Evolutionary conservation across 2,888 invertebrate species (phyloP), one percentile per base, ranked within the genome.

Genomic region (Agrotis clavis): DNA sequence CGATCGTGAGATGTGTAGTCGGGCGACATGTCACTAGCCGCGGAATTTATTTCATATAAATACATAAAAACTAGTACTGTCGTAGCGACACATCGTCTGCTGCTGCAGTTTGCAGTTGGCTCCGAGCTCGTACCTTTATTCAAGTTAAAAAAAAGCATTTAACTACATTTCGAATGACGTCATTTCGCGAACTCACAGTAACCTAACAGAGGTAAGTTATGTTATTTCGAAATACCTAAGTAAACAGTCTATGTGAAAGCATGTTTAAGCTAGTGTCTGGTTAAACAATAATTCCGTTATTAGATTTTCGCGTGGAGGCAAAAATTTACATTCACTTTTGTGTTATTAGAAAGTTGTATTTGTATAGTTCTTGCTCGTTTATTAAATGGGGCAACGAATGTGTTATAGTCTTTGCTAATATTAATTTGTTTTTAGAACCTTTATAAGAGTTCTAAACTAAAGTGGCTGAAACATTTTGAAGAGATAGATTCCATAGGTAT

Each of bases 251-350:
- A 82, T 79, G 86, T 79, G 79, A 82, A 70, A 81, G 82, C 85
- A 86, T 84, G 89, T 86, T 88, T 86, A 86, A 87, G 79, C 82
- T 79, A 81, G 79, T 84, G 67, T 77, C 74, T 87, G 89, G 84
- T 90, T 88, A 90, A 91, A 89, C 91, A 90, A 90, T 89, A 89
- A 90, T 90, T 87, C 84, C 77, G 88, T 90, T 91, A 91, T 91
- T 90, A 90, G 84, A 91, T 91, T 91, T 87, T 80, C 75, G 54
- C 50, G 72, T 54, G 56, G 57, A 71, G 63, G 62, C 84, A 88
- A 86, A 85, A 86, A 84, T 87, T 87, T 86, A 72, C 80, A 87
- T 87, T 75, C 57, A 71, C 62, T 67, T 47, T n/a, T 47, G 25
- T 76, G 45, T 53, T 83, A 77, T 59, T 60, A 64, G 47, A 67